Percentiles rank a stretch among this genome's conserved stretches.
Conservation (phyloP, 2,113 vertebrate species). For the Pristiophorus japonicus region DNA sequence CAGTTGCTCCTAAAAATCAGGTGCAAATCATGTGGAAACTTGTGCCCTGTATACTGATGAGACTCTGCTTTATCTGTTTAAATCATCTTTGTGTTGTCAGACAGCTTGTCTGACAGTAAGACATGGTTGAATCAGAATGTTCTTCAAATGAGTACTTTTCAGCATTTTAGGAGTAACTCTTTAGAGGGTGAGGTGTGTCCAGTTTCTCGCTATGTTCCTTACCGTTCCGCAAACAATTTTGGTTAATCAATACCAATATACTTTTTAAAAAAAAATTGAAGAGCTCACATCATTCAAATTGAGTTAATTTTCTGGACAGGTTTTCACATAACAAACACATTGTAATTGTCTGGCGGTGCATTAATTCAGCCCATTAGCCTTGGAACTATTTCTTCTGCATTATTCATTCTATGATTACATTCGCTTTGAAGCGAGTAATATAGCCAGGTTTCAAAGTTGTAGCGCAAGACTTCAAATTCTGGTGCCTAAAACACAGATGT, state of each 20-base stretch:
- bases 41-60: too few relatives aligned
- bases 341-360: background rate
- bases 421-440: background rate
- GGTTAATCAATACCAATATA: background rate
- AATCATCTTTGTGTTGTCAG: too few relatives aligned
- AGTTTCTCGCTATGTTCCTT: too few relatives aligned
- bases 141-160: too few relatives aligned
- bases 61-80: too few relatives aligned
- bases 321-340: background rate
- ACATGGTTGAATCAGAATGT: too few relatives aligned
- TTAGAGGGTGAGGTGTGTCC: too few relatives aligned
- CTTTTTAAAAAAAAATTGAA: background rate
- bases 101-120: too few relatives aligned
- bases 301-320: background rate
- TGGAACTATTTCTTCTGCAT: background rate
- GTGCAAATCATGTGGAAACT: too few relatives aligned
- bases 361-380: background rate
- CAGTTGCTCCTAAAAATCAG: too few relatives aligned
- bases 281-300: background rate
- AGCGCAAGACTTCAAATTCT: background rate
- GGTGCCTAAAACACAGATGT: background rate
- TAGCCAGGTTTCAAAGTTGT: background rate
- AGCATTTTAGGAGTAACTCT: too few relatives aligned
- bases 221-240: background rate
- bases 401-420: background rate